Percentiles rank a stretch among this genome's conserved stretches.
Evolutionary conservation across 2,888 invertebrate species (phyloP).

Genomic region (Timandra comae): DNA sequence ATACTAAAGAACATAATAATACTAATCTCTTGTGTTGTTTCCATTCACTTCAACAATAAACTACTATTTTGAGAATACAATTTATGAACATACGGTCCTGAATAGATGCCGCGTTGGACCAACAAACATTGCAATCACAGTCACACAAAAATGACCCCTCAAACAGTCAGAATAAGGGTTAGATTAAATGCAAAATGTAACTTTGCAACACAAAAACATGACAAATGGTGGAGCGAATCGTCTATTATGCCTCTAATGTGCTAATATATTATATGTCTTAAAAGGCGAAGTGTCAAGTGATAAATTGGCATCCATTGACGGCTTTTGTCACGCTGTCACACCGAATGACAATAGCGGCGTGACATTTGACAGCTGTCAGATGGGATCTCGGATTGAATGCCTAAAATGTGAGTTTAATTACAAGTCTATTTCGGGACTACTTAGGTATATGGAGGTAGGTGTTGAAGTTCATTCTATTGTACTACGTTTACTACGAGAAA

Average conservation of each 20-base stretch:
- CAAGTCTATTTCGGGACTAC: no score
- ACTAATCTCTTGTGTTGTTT: constrained; percentile 34
- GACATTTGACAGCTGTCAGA: constrained; percentile 37
- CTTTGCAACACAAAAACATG: constrained; percentile 46
- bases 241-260: constrained; percentile 69
- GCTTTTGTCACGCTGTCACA: constrained; percentile 36
- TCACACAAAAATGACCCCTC: constrained; percentile 17
- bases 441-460: no score
- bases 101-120: constrained; percentile 28
- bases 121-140: neutral
- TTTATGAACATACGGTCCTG: constrained; percentile 43
- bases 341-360: constrained; percentile 13
- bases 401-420: constrained; percentile 29
- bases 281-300: constrained; percentile 55
- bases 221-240: constrained; percentile 59
- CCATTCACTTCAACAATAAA: constrained; percentile 37
- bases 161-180: constrained; percentile 1
- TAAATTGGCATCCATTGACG: constrained; percentile 53
- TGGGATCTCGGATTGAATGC: constrained; percentile 40
- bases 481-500: no score
- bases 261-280: constrained; percentile 66
- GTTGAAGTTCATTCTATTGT: no score
- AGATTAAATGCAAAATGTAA: constrained; percentile 8
- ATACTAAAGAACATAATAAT: constrained; percentile 31
- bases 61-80: constrained; percentile 41